A percentile compares a stretch with the other conserved stretches of the same genome.
Conservation (phyloP, 2,888 invertebrate genomes). For the Thalpophila matura region DNA sequence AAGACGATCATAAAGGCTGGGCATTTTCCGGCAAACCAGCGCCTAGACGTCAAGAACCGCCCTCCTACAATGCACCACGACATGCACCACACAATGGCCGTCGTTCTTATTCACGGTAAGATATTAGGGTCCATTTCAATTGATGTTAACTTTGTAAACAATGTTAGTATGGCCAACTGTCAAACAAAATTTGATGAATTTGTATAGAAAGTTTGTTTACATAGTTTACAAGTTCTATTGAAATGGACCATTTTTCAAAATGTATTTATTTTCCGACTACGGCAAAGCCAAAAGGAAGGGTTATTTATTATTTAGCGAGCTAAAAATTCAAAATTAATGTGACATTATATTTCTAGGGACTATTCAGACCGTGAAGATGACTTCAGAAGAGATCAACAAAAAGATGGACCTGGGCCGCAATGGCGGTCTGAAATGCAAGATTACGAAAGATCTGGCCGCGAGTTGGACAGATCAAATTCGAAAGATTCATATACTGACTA, state of each 20-base stretch:
- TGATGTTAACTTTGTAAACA: too few relatives aligned
- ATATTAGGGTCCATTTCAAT: too few relatives aligned
- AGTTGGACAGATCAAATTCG: conserved; percentile 86
- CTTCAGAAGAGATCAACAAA: conserved; percentile 79
- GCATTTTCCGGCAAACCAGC: conserved; percentile 82
- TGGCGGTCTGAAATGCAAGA: conserved; percentile 90
- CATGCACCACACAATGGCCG: conserved; percentile 84
- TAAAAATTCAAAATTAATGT: not conserved
- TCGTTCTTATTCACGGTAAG: conserved; percentile 86
- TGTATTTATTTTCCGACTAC: too few relatives aligned
- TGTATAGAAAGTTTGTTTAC: too few relatives aligned
- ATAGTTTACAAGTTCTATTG: too few relatives aligned
- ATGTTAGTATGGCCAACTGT: too few relatives aligned
- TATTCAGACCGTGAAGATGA: conserved; percentile 88
- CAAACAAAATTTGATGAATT: too few relatives aligned
- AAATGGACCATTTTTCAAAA: too few relatives aligned
- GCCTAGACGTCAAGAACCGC: conserved; percentile 82
- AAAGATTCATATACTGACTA: conserved; percentile 88
- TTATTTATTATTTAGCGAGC: not conserved
- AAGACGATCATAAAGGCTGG: conserved; percentile 87
- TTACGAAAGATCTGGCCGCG: conserved; percentile 83
- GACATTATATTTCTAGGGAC: conserved; percentile 76
- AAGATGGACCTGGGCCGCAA: conserved; percentile 84
- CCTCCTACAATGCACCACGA: conserved; percentile 83
- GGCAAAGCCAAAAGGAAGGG: too few relatives aligned